These are phyloP conservation scores for Leucophenga maculata DNA, from an alignment of 2,888 invertebrate genomes.

Conservation along the genomic window DNA sequence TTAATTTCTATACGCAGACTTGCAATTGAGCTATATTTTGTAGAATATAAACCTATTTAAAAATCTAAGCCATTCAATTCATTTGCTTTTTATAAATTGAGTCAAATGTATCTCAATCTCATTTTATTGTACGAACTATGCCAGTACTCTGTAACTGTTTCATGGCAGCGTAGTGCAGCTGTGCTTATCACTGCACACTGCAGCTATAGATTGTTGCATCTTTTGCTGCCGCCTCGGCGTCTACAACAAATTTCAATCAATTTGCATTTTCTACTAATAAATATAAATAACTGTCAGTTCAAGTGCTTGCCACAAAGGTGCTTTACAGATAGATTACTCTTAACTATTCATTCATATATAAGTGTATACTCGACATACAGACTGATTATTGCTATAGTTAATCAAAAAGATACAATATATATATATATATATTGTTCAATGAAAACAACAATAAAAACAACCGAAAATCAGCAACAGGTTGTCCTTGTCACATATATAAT, in stretches of 20 bases:
- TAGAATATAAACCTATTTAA: too few species aligned
- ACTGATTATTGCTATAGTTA: too few species aligned
- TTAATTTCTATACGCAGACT: conserved; percentile 1
- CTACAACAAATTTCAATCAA: conserved; percentile 21
- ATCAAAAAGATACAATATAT: too few species aligned
- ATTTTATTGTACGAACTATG: too few species aligned
- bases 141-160: too few species aligned
- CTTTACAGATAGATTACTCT: not conserved
- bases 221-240: not conserved
- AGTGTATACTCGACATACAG: too few species aligned
- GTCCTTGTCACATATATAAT: too few species aligned
- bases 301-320: conserved; percentile 18
- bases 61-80: too few species aligned
- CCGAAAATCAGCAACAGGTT: not conserved
- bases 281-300: not conserved
- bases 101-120: too few species aligned
- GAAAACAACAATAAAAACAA: not conserved
- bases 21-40: not conserved
- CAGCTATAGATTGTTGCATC: not conserved
- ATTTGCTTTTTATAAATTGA: too few species aligned
- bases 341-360: not conserved
- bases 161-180: not conserved
- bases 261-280: conserved; percentile 23
- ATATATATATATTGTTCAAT: not conserved
- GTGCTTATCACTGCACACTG: not conserved